These are phyloP conservation scores for Stichodactyla mertensii DNA, from an alignment of 64 coral and sea anemone species.

Conservation along the genomic window DNA sequence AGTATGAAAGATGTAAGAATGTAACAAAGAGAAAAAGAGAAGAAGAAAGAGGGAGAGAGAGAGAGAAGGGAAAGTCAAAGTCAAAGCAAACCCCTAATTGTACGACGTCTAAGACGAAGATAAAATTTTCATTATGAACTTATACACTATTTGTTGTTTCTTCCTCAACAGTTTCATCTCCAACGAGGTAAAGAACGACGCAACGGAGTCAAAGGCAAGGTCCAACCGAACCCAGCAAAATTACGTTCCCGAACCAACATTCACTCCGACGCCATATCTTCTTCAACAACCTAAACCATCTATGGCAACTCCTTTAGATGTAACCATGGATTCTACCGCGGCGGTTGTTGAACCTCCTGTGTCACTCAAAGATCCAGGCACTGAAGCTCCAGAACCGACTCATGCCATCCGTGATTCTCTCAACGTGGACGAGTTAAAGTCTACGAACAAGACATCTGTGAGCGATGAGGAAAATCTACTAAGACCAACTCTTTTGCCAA, in stretches of 20 bases:
- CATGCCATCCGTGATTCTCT: background rate
- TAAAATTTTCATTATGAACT: too few species aligned
- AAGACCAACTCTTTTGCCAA: background rate
- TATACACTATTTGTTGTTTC: background rate
- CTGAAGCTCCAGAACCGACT: background rate
- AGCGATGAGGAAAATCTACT: background rate
- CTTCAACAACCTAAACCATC: background rate
- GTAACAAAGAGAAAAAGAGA: too few species aligned
- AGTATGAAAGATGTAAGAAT: too few species aligned
- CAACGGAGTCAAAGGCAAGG: background rate
- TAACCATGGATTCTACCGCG: background rate
- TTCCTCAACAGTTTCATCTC: background rate
- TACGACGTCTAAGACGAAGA: too few species aligned
- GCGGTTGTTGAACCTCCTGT: background rate
- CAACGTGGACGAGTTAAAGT: background rate
- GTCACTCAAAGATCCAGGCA: background rate
- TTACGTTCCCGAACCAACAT: background rate
- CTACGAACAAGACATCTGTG: background rate
- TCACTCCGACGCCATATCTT: background rate
- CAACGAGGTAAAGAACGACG: background rate
- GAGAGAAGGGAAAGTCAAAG: too few species aligned
- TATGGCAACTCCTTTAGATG: background rate
- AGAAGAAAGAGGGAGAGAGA: too few species aligned
- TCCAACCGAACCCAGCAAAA: background rate
- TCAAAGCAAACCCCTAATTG: too few species aligned